Evolutionary conservation across 2,113 vertebrate genomes (phyloP).

Genomic region (Morone saxatilis): DNA sequence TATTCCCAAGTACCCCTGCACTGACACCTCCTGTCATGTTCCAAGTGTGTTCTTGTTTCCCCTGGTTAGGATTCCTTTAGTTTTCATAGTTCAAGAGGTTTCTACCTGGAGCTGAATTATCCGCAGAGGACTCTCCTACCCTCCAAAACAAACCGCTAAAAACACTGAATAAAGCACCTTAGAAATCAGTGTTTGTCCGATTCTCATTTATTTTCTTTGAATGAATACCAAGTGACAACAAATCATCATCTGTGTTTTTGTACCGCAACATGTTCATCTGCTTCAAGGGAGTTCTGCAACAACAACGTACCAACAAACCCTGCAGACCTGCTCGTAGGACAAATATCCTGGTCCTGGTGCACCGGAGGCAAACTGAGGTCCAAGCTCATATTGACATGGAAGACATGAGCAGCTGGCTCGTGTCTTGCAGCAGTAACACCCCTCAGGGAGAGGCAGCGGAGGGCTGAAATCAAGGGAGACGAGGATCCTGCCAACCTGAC

Average conservation of each 20-base stretch:
- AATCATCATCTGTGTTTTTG: not conserved
- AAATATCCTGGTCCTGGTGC: not conserved
- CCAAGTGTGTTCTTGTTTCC: not conserved
- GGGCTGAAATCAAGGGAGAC: constrained; percentile 36
- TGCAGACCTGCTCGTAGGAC: not conserved
- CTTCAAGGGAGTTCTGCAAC: not conserved
- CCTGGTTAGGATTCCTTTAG: too few species aligned
- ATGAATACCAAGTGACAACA: not conserved
- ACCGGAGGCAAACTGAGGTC: not conserved
- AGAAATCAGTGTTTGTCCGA: too few species aligned
- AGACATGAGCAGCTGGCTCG: constrained; percentile 48
- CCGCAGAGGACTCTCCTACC: too few species aligned
- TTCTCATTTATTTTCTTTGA: not conserved
- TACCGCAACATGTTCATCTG: not conserved
- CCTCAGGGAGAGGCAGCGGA: constrained; percentile 2
- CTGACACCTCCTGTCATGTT: not conserved
- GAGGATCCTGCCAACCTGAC: constrained; percentile 25
- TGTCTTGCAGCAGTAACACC: constrained; percentile 3
- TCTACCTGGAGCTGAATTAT: too few species aligned
- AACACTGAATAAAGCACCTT: too few species aligned
- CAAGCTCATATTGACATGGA: constrained; percentile 40
- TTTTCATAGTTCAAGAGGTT: too few species aligned
- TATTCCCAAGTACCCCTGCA: too few species aligned
- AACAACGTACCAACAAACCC: not conserved
- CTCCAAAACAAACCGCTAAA: too few species aligned